A percentile compares a stretch with the other conserved stretches of the same genome.
Evolutionary conservation across 35 echinoderm and acorn worm genomes (phyloP).

Genomic region (Apostichopus californicus): DNA sequence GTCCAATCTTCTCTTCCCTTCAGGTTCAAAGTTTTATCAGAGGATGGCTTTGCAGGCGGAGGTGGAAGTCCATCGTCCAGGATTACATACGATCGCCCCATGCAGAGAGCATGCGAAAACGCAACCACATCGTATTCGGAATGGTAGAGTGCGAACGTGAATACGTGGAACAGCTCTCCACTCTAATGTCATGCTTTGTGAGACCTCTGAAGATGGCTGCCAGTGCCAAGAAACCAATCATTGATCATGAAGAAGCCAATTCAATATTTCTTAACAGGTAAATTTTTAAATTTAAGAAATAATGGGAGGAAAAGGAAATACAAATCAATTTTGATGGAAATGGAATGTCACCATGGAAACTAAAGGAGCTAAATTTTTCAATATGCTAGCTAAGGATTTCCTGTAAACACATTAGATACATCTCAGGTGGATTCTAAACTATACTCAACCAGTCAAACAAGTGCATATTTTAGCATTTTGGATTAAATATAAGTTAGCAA

Average conservation of each 20-base stretch:
- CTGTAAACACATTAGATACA: too few species aligned
- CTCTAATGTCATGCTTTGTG: conserved; percentile 91
- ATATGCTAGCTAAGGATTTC: too few species aligned
- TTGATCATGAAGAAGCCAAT: conserved; percentile 98
- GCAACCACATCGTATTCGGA: conserved; percentile 95
- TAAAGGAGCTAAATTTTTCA: too few species aligned
- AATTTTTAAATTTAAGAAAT: too few species aligned
- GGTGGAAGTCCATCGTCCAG: conserved; percentile 98
- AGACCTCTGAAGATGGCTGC: conserved; percentile 98
- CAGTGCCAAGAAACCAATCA: conserved; percentile 96
- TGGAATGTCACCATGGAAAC: too few species aligned
- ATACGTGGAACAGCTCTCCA: conserved; percentile 97
- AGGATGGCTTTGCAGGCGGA: conserved; percentile 88
- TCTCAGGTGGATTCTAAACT: too few species aligned
- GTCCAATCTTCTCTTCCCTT: too few species aligned
- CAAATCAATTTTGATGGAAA: too few species aligned
- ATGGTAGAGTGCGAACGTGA: conserved; percentile 98
- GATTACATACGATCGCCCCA: conserved; percentile 98
- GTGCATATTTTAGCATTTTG: too few species aligned
- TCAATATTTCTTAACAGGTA: conserved; percentile 99
- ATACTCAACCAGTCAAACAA: too few species aligned
- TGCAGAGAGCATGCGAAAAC: conserved; percentile 97
- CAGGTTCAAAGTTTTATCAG: conserved; percentile 98
- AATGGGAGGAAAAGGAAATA: too few species aligned
- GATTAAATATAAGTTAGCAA: too few species aligned